A percentile compares a stretch with the other conserved stretches of the same genome.
Conservation (phyloP, 2,888 invertebrate species). For the Drosophila greeni region DNA sequence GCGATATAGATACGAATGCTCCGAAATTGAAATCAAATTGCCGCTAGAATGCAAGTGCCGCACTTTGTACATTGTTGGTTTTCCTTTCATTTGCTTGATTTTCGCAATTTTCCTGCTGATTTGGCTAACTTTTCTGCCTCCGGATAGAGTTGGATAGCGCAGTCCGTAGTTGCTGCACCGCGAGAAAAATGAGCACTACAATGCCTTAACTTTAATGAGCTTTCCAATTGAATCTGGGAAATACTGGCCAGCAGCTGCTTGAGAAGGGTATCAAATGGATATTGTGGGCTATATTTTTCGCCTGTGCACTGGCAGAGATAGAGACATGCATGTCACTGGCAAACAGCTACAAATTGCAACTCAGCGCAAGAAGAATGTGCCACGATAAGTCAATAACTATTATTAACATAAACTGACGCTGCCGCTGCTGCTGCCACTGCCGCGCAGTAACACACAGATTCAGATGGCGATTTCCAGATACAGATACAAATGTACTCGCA, state of each 20-base stretch:
- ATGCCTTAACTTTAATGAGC: background rate
- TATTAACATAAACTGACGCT: conserved; percentile 48
- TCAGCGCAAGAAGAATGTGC: conserved; percentile 55
- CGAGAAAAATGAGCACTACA: no score
- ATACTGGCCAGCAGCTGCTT: background rate
- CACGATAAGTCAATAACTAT: conserved; percentile 68
- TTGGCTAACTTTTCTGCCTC: conserved; percentile 52
- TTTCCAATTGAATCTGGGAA: background rate
- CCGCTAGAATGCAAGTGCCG: conserved; percentile 40
- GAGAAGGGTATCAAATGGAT: background rate
- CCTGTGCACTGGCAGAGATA: conserved; percentile 26
- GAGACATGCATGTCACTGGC: conserved; percentile 50
- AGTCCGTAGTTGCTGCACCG: conserved; percentile 10
- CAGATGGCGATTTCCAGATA: conserved; percentile 15
- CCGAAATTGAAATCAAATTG: conserved; percentile 65
- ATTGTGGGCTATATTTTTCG: background rate
- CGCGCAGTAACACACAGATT: conserved; percentile 15
- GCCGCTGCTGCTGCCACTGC: conserved; percentile 11
- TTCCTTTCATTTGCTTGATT: conserved; percentile 53
- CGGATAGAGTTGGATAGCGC: conserved; percentile 8
- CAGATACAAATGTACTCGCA: conserved; percentile 15
- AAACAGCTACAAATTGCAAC: conserved; percentile 57
- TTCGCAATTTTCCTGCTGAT: conserved; percentile 55
- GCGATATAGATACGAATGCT: conserved; percentile 41
- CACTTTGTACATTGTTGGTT: conserved; percentile 30